These are phyloP conservation scores for Nasonovia ribisnigri DNA, from an alignment of 2,888 invertebrate species.

Conservation along the genomic window DNA sequence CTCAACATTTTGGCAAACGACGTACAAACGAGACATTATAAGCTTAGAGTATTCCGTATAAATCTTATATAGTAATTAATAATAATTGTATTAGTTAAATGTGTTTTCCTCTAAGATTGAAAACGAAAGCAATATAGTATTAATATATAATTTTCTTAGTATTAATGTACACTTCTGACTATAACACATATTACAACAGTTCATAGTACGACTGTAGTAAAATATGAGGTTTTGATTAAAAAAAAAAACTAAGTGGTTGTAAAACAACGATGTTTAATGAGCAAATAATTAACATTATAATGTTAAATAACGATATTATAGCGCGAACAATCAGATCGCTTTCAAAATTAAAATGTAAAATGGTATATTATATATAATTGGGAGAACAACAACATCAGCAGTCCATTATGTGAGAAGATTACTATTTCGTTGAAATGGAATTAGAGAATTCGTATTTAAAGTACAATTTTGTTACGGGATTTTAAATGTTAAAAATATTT, in stretches of 20 bases:
- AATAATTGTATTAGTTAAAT: background rate
- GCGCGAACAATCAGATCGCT: background rate
- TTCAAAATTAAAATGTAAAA: background rate
- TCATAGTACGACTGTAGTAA: background rate
- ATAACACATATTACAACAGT: background rate
- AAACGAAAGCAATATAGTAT: background rate
- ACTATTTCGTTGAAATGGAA: background rate
- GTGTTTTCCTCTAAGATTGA: background rate
- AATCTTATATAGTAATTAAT: background rate
- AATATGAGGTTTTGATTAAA: background rate
- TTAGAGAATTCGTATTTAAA: background rate
- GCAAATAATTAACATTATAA: background rate
- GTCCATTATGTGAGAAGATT: background rate
- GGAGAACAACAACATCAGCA: background rate
- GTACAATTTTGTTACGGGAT: background rate
- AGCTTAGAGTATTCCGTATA: background rate
- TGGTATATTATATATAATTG: background rate
- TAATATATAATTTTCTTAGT: too few relatives aligned
- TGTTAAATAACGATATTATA: background rate
- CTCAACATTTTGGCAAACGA: background rate
- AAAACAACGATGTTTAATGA: background rate
- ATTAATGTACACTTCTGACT: background rate
- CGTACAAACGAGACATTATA: background rate
- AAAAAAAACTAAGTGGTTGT: background rate
- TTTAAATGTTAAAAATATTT: background rate